phyloP scores from a whole-genome alignment of 2,113 vertebrate genomes.

The Sterna hirundo region DNA sequence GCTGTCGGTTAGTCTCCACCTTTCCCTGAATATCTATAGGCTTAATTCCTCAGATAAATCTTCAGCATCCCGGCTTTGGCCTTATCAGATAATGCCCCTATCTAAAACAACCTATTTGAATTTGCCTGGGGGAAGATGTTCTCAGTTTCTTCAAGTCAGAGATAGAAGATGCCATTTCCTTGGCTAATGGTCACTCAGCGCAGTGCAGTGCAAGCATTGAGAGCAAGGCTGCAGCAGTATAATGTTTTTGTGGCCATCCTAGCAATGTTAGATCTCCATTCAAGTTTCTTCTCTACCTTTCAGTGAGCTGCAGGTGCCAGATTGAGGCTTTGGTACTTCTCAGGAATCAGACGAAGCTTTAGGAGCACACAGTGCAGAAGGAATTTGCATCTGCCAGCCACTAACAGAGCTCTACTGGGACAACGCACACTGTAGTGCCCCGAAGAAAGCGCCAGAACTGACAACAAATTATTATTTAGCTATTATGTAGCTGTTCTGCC shows the following conservation, averaged over 20 bases:
- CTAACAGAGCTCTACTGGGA: not conserved
- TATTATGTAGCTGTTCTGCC: too few species aligned
- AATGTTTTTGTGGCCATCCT: not conserved
- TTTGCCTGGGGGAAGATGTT: not conserved
- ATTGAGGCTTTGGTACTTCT: not conserved
- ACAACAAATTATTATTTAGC: not conserved
- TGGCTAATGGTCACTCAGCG: not conserved
- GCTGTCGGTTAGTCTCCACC: not conserved
- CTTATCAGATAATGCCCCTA: not conserved
- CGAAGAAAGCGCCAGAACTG: not conserved
- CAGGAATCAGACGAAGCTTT: not conserved
- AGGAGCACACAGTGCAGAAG: rapidly evolving
- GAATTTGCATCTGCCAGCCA: not conserved
- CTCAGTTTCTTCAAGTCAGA: not conserved
- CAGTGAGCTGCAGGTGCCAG: not conserved
- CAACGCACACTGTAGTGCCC: rapidly evolving
- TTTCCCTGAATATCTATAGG: not conserved
- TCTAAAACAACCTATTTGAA: not conserved
- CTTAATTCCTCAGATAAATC: not conserved
- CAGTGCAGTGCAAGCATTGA: not conserved
- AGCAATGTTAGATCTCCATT: not conserved
- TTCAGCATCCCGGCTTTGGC: not conserved
- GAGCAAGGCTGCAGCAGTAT: not conserved
- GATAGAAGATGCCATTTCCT: not conserved
- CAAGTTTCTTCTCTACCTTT: not conserved